Base-by-base conservation (phyloP, 2,888 invertebrate genomes). In the Leptarthrus brevirostris region DNA sequence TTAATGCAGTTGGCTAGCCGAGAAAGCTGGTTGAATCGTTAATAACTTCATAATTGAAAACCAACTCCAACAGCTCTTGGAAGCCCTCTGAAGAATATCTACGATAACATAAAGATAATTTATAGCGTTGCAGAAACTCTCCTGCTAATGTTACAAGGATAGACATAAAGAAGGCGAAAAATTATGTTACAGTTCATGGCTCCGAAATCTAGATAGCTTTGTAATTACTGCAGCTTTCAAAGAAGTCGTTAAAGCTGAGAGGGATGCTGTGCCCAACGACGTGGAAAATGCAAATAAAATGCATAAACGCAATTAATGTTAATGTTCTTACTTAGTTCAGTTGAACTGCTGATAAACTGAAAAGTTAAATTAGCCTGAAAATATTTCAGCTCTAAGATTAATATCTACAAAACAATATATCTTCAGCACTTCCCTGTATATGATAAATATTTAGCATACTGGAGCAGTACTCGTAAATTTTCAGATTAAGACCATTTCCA, bases 271-370 rank as follows among this genome's bases (percentile, higher is more conserved):
- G 58, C 72, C 58, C 56, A 72, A 72, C 72, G 72, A 72, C 72
- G 58, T 72, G 72, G 72, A 58, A 72, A 72, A 72, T 72, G 72
- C 72, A 72, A 58, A 72, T 72, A 72, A 72, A 72, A 44, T 72
- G 72, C 72, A 72, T 56, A 44, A 30, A 72, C 44, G 72, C 56
- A 72, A 72, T 72, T 72, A 72, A 49, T 58, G 72, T 58, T 72
- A 72, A 72, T 72, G 72, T 47, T 58, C 44, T 36, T 24, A n/a
- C n/a, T n/a, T n/a, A 71, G 44, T 56, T 71, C 22, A 20, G 71
- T 22, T 56, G 36, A 56, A 71, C 36, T 56, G 54, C 56, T 71
- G 56, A 71, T 71, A 54, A 71, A 52, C 34, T 69, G 52, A 52
- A 69, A 69, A 69, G 69, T 69, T 69, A 69, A 69, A 69, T 69